These are phyloP conservation scores for Drosophila subquinaria DNA, from an alignment of 2,888 invertebrate genomes.

Conservation along the genomic window DNA sequence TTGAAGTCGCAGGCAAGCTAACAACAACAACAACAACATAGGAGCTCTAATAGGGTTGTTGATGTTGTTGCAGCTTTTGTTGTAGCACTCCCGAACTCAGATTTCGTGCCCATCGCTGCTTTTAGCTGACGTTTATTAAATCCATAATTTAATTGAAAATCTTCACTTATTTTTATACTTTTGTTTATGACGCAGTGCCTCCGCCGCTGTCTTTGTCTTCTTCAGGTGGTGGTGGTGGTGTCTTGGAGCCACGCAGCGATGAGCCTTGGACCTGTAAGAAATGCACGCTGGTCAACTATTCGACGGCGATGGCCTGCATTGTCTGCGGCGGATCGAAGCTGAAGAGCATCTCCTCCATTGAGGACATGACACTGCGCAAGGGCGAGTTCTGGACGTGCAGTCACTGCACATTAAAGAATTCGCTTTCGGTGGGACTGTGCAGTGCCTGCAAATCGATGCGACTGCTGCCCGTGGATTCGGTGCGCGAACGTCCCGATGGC, in stretches of 20 bases:
- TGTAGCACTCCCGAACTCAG: no score
- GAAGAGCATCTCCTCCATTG: conserved; percentile 88
- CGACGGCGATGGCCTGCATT: conserved; percentile 90
- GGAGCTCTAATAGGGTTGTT: no score
- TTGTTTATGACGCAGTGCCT: no score
- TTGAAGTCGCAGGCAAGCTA: no score
- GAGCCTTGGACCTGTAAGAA: conserved; percentile 93
- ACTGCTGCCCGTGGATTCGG: conserved; percentile 64
- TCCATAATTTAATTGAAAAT: no score
- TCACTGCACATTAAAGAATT: conserved; percentile 93
- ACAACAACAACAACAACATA: no score
- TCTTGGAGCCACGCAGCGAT: conserved; percentile 50
- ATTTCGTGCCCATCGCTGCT: no score
- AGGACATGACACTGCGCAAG: conserved; percentile 90
- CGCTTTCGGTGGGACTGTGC: conserved; percentile 89
- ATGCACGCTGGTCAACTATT: conserved; percentile 94
- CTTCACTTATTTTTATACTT: no score
- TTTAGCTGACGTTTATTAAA: no score
- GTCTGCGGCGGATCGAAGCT: conserved; percentile 95
- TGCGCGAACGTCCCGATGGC: conserved; percentile 69
- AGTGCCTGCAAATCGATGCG: conserved; percentile 91
- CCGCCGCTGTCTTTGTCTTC: no score
- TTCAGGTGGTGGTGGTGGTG: background rate
- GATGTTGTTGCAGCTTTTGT: no score
- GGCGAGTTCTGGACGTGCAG: conserved; percentile 93